Evolutionary conservation across 2,113 vertebrate genomes (phyloP).

Genomic region (Carassius carassius): DNA sequence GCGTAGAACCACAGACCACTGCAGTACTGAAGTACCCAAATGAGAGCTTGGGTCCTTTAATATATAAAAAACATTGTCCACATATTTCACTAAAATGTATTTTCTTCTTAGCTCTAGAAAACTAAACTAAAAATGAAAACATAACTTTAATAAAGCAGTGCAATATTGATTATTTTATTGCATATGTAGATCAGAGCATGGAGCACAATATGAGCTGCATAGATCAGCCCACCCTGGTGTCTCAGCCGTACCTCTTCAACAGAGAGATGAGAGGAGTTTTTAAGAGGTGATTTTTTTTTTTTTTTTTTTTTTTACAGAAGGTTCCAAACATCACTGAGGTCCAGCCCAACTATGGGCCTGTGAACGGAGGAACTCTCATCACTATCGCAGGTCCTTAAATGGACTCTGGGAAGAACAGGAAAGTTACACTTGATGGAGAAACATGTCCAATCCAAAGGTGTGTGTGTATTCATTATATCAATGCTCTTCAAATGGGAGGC

Average conservation of each 20-base stretch:
- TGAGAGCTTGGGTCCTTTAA: too few relatives aligned
- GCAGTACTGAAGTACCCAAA: not conserved
- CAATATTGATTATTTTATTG: not conserved
- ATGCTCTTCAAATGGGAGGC: not conserved
- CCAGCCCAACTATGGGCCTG: slow-evolving; percentile 85
- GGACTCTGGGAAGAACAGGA: slow-evolving; percentile 77
- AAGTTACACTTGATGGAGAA: slow-evolving; percentile 81
- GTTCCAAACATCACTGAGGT: slow-evolving; percentile 80
- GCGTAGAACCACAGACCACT: not conserved
- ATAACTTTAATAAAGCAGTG: not conserved
- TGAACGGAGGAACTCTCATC: slow-evolving; percentile 83
- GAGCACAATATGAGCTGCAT: slow-evolving; percentile 73
- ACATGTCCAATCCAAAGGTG: slow-evolving; percentile 78
- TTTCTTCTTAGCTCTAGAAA: not conserved
- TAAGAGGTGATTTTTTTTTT: too few relatives aligned
- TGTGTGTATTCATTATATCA: slow-evolving; percentile 6
- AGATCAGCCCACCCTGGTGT: slow-evolving; percentile 80
- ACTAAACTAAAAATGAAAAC: too few relatives aligned
- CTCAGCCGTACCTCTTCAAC: slow-evolving; percentile 81
- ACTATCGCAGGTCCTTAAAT: slow-evolving; percentile 81
- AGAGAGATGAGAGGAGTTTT: slow-evolving; percentile 77
- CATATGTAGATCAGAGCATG: slow-evolving; percentile 61
- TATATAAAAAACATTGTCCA: not conserved
- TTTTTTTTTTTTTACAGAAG: slow-evolving; percentile 63
- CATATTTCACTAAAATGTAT: not conserved